Evolutionary conservation across 2,888 invertebrate genomes (phyloP).

Genomic region (Sinodicranocentrus sp.): DNA sequence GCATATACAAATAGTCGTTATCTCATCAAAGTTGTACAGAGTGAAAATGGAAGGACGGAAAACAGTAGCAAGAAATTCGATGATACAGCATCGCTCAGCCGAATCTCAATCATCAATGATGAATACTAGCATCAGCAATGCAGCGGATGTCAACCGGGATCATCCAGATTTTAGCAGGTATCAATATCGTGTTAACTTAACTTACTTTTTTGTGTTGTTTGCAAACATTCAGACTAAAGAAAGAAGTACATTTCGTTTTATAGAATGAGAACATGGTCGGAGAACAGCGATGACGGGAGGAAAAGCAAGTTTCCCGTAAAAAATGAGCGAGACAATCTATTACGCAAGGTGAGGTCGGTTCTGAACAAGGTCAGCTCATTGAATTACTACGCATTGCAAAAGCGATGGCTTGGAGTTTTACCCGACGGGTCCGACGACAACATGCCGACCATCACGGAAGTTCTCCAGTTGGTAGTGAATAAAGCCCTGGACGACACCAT

Average conservation of each 20-base stretch:
- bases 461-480: constrained; percentile 72
- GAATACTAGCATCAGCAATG: constrained; percentile 52
- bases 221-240: no score
- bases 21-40: no score
- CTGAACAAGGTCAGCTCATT: constrained; percentile 75
- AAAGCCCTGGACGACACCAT: constrained; percentile 75
- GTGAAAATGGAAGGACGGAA: constrained; percentile 28
- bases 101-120: constrained; percentile 60
- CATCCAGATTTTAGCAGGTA: constrained; percentile 57
- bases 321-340: constrained; percentile 73
- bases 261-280: constrained; percentile 57
- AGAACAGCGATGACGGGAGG: constrained; percentile 60
- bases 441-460: constrained; percentile 67
- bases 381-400: constrained; percentile 72
- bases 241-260: no score
- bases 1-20: no score
- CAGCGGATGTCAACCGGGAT: constrained; percentile 31
- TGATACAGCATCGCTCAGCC: constrained; percentile 21
- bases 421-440: constrained; percentile 64
- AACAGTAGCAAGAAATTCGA: not conserved
- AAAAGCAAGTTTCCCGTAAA: constrained; percentile 73
- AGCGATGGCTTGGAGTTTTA: constrained; percentile 73
- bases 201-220: no score
- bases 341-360: constrained; percentile 76
- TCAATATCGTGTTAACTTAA: not conserved